Conservation (phyloP, 35 echinoderm and acorn worm species). For the Eucidaris tribuloides region DNA sequence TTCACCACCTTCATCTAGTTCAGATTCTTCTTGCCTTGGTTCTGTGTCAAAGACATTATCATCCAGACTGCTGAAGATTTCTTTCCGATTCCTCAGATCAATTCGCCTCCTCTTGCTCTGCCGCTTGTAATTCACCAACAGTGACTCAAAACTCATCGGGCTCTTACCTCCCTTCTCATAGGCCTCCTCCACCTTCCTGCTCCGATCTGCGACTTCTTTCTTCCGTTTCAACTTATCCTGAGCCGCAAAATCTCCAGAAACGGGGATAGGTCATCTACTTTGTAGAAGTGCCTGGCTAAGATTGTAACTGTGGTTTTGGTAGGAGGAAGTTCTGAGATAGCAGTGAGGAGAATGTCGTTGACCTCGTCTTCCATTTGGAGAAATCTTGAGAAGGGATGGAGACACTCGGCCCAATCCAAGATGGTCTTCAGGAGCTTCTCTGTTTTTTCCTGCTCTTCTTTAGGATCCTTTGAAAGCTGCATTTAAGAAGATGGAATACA, state of each 20-base stretch:
- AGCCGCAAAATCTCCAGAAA: slow-evolving; percentile 59
- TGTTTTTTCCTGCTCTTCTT: slow-evolving; percentile 32
- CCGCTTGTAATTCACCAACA: slow-evolving; percentile 45
- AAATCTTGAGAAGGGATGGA: slow-evolving; percentile 69
- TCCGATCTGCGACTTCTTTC: background rate
- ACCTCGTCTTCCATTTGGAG: slow-evolving; percentile 75
- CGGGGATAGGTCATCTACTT: slow-evolving; percentile 37
- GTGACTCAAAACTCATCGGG: slow-evolving; percentile 50
- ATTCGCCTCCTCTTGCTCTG: slow-evolving; percentile 54
- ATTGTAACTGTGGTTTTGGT: slow-evolving; percentile 55
- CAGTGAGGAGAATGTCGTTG: slow-evolving; percentile 88
- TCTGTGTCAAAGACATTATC: slow-evolving; percentile 26
- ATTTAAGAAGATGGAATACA: background rate
- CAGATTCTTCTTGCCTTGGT: too few species aligned
- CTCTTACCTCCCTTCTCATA: slow-evolving; percentile 8
- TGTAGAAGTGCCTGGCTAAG: slow-evolving; percentile 73
- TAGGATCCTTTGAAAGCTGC: background rate
- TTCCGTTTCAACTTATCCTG: slow-evolving; percentile 47
- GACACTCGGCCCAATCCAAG: slow-evolving; percentile 59
- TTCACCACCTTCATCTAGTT: too few species aligned
- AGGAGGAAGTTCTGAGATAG: slow-evolving; percentile 69
- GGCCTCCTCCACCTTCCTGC: slow-evolving; percentile 19
- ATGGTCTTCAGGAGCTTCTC: slow-evolving; percentile 32
- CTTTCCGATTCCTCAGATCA: slow-evolving; percentile 12
- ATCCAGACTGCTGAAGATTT: slow-evolving; percentile 57